Evolutionary conservation across 2,888 invertebrate species (phyloP).

Genomic region (Netelia melanura): DNA sequence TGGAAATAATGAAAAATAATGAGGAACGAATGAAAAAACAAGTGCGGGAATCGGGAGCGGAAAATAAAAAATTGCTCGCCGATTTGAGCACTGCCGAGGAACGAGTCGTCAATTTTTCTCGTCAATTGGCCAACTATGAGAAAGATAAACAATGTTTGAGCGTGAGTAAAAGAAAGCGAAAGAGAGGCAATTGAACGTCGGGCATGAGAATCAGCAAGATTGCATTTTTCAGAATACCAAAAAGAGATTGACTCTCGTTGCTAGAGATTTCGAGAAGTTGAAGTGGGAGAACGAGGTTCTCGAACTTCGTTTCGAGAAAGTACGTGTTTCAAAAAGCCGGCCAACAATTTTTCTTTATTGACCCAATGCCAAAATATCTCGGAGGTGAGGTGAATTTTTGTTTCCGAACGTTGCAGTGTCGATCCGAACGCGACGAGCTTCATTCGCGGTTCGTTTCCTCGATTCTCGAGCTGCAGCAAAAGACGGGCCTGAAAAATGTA

Average conservation of each 20-base stretch:
- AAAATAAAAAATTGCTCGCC: constrained; percentile 90
- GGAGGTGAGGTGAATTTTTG: neutral
- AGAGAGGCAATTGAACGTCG: constrained; percentile 15
- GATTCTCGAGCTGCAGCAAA: constrained; percentile 95
- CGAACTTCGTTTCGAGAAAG: constrained; percentile 92
- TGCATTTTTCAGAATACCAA: constrained; percentile 86
- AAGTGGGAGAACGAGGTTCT: constrained; percentile 89
- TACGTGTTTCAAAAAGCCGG: constrained; percentile 69
- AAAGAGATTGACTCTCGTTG: constrained; percentile 83
- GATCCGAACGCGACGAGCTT: constrained; percentile 92
- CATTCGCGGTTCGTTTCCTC: constrained; percentile 93
- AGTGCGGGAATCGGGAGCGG: constrained; percentile 88
- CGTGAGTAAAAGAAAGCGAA: constrained; percentile 83
- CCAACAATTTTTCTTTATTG: neutral
- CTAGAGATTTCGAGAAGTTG: constrained; percentile 87
- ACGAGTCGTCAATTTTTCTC: constrained; percentile 90
- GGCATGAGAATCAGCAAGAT: neutral
- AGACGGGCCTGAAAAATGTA: constrained; percentile 92
- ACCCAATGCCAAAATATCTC: neutral
- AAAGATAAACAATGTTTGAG: constrained; percentile 92
- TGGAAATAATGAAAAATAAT: constrained; percentile 91
- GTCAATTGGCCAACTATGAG: constrained; percentile 93
- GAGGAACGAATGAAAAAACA: constrained; percentile 92
- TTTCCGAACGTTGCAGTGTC: constrained; percentile 73
- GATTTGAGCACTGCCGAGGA: constrained; percentile 90